Evolutionary conservation across 1,140 invertebrate species (phyloP).

Genomic region (Plectrocnemia conspersa): DNA sequence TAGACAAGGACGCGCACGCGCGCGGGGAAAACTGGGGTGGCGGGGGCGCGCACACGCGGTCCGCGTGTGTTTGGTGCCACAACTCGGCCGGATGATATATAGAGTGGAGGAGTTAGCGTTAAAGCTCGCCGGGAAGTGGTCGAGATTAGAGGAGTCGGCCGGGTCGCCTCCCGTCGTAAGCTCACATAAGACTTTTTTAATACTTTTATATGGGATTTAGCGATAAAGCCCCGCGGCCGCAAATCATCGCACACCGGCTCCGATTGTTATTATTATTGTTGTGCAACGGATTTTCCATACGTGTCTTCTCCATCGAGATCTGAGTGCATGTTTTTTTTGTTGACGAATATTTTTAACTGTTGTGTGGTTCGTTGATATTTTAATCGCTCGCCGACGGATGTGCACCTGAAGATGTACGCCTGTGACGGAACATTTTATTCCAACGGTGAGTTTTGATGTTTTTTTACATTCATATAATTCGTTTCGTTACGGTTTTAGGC

Average conservation of each 20-base stretch:
- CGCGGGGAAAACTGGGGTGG: conserved; percentile 13
- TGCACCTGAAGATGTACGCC: too few relatives aligned
- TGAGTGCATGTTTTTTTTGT: not conserved
- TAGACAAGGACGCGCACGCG: conserved; percentile 29
- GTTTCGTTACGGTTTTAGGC: too few relatives aligned
- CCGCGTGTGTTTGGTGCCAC: conserved; percentile 25
- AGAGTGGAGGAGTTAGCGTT: conserved; percentile 63
- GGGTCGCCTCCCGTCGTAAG: conserved; percentile 30
- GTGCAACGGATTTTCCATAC: conserved; percentile 25
- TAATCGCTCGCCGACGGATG: not conserved
- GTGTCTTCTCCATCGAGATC: too few relatives aligned
- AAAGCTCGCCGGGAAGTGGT: conserved; percentile 64
- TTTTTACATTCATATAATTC: too few relatives aligned
- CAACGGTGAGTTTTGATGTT: too few relatives aligned
- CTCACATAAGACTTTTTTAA: conserved; percentile 37
- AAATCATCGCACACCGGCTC: conserved; percentile 32
- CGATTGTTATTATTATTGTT: conserved; percentile 29
- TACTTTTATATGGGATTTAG: conserved; percentile 36
- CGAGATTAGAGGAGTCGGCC: conserved; percentile 55
- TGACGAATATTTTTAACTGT: not conserved
- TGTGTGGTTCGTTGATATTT: not conserved
- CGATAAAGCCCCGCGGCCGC: conserved; percentile 27
- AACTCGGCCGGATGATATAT: conserved; percentile 55
- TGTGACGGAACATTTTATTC: too few relatives aligned
- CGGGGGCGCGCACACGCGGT: conserved; percentile 34